Evolutionary conservation across 1,140 invertebrate species (phyloP).

Genomic region (Phymorhynchus buccinoides): DNA sequence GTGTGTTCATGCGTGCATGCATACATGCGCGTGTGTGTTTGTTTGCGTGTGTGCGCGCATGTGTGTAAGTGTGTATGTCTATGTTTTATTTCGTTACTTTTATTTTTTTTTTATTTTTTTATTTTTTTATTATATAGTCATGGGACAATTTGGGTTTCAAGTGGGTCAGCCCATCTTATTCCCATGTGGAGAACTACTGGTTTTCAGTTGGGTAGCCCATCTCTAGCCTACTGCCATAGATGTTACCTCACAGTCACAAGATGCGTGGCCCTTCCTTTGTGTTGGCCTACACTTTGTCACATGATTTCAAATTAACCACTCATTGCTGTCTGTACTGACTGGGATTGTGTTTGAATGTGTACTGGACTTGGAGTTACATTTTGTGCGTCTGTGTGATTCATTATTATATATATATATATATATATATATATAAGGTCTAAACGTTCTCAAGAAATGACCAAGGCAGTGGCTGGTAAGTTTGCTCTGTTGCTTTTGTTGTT

Average conservation of each 20-base stretch:
- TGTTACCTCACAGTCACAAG: neutral
- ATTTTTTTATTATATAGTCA: neutral
- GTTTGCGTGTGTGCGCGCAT: slow-evolving; percentile 6
- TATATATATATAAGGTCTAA: no score
- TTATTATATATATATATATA: no score
- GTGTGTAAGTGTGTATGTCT: neutral
- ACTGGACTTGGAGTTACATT: neutral
- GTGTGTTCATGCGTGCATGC: slow-evolving; percentile 1
- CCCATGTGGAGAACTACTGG: neutral
- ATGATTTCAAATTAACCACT: neutral
- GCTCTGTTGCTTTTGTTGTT: neutral
- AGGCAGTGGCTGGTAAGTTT: neutral
- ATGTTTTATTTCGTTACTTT: neutral
- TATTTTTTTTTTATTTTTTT: neutral
- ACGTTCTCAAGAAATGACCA: no score
- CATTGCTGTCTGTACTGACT: neutral
- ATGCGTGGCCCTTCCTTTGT: no score
- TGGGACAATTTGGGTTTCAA: neutral
- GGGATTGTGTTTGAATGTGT: neutral
- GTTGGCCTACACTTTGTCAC: no score
- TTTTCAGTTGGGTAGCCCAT: neutral
- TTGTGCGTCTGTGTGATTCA: neutral
- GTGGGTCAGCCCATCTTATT: neutral
- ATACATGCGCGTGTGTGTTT: neutral
- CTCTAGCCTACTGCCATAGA: neutral